Evolutionary conservation across 2,888 invertebrate genomes (phyloP).

Genomic region (Eilema caniola): DNA sequence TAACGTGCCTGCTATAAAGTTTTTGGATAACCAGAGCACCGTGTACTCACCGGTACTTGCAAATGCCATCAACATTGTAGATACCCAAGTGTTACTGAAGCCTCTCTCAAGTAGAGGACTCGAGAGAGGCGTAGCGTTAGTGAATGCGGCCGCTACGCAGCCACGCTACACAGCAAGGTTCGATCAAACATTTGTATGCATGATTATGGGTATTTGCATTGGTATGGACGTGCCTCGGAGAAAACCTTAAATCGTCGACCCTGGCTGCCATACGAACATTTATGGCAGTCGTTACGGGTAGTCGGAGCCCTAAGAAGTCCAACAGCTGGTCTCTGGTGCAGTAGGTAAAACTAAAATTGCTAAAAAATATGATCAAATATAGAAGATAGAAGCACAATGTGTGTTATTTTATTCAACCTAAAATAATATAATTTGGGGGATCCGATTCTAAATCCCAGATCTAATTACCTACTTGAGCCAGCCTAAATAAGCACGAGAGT

Average conservation of each 20-base stretch:
- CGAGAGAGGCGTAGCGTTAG: too few species aligned
- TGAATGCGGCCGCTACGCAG: too few species aligned
- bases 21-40: neutral
- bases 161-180: too few species aligned
- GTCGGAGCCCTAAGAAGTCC: too few species aligned
- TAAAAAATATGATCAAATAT: slow-evolving; percentile 23
- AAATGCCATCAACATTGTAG: neutral
- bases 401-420: slow-evolving; percentile 29
- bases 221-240: too few species aligned
- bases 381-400: slow-evolving; percentile 18
- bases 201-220: too few species aligned
- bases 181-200: too few species aligned
- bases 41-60: neutral
- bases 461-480: slow-evolving; percentile 48
- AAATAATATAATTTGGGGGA: slow-evolving; percentile 45
- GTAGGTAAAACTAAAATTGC: slow-evolving; percentile 22
- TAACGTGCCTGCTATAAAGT: neutral
- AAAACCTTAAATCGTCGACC: too few species aligned
- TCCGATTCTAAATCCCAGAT: slow-evolving; percentile 42
- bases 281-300: too few species aligned
- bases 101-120: too few species aligned
- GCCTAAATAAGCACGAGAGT: slow-evolving; percentile 47
- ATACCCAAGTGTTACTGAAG: neutral
- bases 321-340: slow-evolving; percentile 2
- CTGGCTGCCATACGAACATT: too few species aligned